These are phyloP conservation scores for Ochropleura leucogaster DNA, from an alignment of 2,888 invertebrate species.

Conservation along the genomic window DNA sequence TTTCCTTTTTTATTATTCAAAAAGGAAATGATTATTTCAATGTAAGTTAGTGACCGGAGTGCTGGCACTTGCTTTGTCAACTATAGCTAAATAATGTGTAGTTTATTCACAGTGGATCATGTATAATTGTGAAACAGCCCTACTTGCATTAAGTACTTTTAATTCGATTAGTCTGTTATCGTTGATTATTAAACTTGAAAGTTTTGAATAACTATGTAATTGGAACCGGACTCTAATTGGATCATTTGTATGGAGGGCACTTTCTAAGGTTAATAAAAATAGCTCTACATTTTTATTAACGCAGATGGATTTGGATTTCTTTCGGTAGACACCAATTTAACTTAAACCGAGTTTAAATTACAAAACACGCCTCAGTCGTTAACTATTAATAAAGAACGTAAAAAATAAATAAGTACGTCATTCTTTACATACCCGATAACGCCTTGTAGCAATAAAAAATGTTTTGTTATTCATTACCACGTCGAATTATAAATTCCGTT, in stretches of 20 bases:
- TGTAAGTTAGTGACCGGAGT: too few relatives aligned
- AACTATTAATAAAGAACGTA: neutral
- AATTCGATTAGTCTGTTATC: neutral
- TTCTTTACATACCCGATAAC: neutral
- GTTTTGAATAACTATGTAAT: conserved; percentile 15
- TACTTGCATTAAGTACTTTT: too few relatives aligned
- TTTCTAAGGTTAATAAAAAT: neutral
- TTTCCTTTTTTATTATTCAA: too few relatives aligned
- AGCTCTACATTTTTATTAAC: neutral
- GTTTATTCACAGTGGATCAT: too few relatives aligned
- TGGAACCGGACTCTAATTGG: conserved; percentile 16
- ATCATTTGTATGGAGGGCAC: neutral
- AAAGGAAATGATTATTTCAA: too few relatives aligned
- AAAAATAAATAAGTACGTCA: neutral
- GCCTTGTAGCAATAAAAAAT: neutral
- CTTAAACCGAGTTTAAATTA: neutral
- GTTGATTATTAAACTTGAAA: neutral
- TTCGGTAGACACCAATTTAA: neutral
- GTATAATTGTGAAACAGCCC: too few relatives aligned
- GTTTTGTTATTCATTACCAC: neutral
- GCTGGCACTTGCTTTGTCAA: too few relatives aligned
- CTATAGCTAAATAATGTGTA: too few relatives aligned
- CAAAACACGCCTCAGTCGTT: neutral
- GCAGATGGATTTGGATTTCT: neutral
- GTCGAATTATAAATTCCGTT: conserved; percentile 13